Conservation (phyloP, 2,888 invertebrate species). For the Mythimna ferrago region DNA sequence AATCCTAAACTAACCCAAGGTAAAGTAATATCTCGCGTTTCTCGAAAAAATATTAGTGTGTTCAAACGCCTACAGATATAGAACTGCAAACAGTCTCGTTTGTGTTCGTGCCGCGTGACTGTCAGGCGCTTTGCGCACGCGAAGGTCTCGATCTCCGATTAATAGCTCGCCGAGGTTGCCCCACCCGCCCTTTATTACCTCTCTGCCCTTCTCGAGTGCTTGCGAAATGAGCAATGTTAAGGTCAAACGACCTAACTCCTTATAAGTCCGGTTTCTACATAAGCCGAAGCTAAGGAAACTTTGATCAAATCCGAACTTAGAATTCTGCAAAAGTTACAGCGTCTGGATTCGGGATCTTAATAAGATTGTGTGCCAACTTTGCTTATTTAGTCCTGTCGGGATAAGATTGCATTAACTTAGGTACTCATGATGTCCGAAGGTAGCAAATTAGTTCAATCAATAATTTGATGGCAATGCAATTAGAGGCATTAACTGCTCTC, state of each 20-base stretch:
- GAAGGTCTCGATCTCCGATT: constrained; percentile 86
- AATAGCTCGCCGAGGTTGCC: constrained; percentile 79
- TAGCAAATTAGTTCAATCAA: constrained; percentile 2
- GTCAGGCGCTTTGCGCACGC: constrained; percentile 85
- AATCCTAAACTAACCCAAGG: background rate
- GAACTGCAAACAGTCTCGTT: constrained; percentile 75
- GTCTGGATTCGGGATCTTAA: constrained; percentile 40
- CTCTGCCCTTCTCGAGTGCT: constrained; percentile 74
- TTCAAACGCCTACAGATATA: constrained; percentile 78
- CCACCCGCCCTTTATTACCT: constrained; percentile 82
- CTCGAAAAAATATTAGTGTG: constrained; percentile 45
- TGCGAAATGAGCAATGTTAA: constrained; percentile 79
- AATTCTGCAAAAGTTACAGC: constrained; percentile 43
- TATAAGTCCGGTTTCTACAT: constrained; percentile 46
- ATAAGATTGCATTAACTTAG: constrained; percentile 36
- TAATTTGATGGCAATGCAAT: constrained; percentile 33
- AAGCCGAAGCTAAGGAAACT: constrained; percentile 53
- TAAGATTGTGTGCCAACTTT: constrained; percentile 42
- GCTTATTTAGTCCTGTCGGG: constrained; percentile 27
- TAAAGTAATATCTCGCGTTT: constrained; percentile 8
- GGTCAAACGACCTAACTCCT: constrained; percentile 73
- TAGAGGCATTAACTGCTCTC: constrained; percentile 1
- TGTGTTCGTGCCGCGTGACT: constrained; percentile 79
- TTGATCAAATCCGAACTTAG: constrained; percentile 57
- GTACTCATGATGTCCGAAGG: background rate